These are phyloP conservation scores for Mionectes macconnelli DNA, from an alignment of 2,113 vertebrate species.

Conservation along the genomic window DNA sequence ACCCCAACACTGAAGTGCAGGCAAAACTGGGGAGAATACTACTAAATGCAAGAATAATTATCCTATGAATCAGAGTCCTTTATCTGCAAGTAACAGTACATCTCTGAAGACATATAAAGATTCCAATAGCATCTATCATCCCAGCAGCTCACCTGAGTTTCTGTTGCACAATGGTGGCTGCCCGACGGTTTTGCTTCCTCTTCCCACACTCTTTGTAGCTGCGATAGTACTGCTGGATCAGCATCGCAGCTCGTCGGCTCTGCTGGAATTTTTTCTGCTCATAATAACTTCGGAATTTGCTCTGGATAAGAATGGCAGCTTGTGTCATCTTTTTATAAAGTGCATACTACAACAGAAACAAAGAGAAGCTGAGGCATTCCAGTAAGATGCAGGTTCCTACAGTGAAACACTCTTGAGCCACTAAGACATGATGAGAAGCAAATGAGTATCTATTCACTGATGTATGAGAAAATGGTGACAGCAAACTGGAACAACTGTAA, in stretches of 20 bases:
- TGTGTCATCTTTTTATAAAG: constrained; percentile 99
- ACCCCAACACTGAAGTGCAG: background rate
- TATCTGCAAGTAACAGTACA: background rate
- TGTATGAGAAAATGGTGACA: background rate
- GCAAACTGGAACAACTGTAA: background rate
- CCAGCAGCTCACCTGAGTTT: constrained; percentile 73
- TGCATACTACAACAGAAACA: constrained; percentile 88
- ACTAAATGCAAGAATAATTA: background rate
- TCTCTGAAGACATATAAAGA: rapidly evolving
- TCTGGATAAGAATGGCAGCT: constrained; percentile 99
- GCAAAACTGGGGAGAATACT: background rate
- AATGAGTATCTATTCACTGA: background rate
- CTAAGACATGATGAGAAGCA: background rate
- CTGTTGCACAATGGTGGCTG: constrained; percentile 85
- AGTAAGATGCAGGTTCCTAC: background rate
- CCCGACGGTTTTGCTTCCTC: constrained; percentile 85
- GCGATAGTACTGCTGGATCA: constrained; percentile 98
- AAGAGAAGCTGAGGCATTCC: background rate
- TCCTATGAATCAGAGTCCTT: background rate
- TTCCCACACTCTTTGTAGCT: constrained; percentile 92
- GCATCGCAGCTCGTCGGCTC: constrained; percentile 91
- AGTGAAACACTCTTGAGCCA: background rate
- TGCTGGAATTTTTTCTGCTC: constrained; percentile 98
- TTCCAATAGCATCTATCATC: rapidly evolving
- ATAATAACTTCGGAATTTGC: constrained; percentile 98